Evolutionary conservation across 2,888 invertebrate species (phyloP).

Genomic region (Plebejus argus): DNA sequence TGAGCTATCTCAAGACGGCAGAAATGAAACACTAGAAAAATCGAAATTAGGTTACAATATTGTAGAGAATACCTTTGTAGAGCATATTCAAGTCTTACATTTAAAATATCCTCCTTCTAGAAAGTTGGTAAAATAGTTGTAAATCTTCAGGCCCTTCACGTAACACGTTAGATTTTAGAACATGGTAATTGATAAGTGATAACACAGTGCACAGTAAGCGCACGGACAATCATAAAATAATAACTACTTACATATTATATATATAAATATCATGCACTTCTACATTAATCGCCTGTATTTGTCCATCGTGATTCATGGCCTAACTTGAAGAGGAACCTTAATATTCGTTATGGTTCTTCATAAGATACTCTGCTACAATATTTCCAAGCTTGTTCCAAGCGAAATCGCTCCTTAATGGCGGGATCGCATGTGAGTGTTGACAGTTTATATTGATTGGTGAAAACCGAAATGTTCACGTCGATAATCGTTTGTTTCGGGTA

Average conservation of each 20-base stretch:
- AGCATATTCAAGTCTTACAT: no score
- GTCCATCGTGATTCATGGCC: background rate
- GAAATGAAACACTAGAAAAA: background rate
- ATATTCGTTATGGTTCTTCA: background rate
- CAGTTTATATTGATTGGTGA: constrained; percentile 22
- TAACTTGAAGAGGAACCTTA: background rate
- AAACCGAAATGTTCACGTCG: constrained; percentile 2
- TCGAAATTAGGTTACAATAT: background rate
- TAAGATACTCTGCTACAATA: background rate
- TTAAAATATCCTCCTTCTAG: background rate
- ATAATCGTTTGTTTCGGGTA: background rate
- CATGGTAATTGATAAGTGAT: no score
- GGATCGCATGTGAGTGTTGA: constrained; percentile 12
- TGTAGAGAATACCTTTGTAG: background rate
- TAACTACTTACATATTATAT: no score
- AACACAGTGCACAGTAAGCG: no score
- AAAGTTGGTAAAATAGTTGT: background rate
- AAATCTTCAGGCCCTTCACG: background rate
- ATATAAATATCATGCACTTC: no score
- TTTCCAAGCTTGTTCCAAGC: background rate
- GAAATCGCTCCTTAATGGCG: background rate
- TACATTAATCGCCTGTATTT: no score
- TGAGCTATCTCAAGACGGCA: background rate
- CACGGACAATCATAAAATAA: no score
- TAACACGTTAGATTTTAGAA: no score